Conservation (phyloP, 2,113 vertebrate species). For the Rhipidura dahli region DNA sequence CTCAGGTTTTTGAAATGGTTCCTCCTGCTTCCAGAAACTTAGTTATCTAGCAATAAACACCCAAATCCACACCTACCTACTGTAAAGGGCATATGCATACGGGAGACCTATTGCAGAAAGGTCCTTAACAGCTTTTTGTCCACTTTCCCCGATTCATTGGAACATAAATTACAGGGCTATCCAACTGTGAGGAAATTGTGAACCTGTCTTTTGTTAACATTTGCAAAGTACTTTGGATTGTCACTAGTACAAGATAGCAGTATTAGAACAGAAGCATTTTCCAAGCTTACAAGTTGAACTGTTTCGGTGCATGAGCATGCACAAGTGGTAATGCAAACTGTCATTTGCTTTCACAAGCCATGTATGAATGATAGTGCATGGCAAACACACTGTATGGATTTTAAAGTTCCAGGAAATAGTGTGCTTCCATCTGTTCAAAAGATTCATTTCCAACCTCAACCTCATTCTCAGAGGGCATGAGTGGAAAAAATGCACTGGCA, state of each 20-base stretch:
- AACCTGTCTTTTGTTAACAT: not conserved
- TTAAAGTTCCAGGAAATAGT: conserved; percentile 42
- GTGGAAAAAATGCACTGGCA: not conserved
- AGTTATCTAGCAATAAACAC: not conserved
- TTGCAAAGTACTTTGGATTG: not conserved
- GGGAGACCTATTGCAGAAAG: not conserved
- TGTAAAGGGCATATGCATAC: not conserved
- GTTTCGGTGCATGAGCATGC: not conserved
- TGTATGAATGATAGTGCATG: not conserved
- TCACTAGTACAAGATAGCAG: not conserved
- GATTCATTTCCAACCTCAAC: conserved; percentile 2
- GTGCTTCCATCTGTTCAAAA: conserved; percentile 38
- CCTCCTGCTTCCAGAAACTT: not conserved
- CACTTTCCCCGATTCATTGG: not conserved
- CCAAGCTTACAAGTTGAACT: not conserved
- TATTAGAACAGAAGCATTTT: not conserved
- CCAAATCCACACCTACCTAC: not conserved
- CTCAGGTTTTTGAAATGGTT: not conserved
- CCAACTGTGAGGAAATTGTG: not conserved
- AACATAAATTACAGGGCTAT: not conserved
- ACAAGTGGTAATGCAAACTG: not conserved
- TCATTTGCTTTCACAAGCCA: not conserved
- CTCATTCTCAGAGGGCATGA: not conserved
- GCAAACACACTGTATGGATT: not conserved
- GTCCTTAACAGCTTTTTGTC: not conserved